Base-by-base conservation (phyloP, 2,113 vertebrate species). In the Dipodomys merriami region DNA sequence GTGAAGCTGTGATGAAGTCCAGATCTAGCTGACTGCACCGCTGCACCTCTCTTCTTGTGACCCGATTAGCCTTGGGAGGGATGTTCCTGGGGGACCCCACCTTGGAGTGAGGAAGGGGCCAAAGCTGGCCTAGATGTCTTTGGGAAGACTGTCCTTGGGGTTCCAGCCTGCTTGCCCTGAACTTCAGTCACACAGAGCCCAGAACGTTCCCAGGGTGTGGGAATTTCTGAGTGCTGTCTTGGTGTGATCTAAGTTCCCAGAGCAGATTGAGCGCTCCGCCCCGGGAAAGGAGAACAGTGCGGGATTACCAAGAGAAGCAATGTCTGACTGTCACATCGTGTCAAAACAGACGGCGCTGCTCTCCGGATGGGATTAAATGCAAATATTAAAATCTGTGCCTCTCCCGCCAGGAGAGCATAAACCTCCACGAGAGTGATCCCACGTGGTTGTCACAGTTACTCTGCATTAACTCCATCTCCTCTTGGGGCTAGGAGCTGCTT, bases 341-440 rank as follows among this genome's bases (percentile, higher is more conserved):
- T 91, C 22, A 72, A 64, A 82, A 90, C 39, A 80, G 65, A 74
- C 46, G 74, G 65, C 20, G 46, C 69, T 74, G 82, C 79, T 53
- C 78, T 3, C 23, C 44, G 25, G 53, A 57, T 76, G 35, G 71
- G 76, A 88, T 88, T 39, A 83, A 94, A 90, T 77, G 46, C 86
- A 96, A 71, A 49, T 81, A 90, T 68, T 69, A 64, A 86, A 94
- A 69, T 60, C 69, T 73, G 73, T 13, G 9, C 13, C 13, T 91
- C 65, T 92, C 72, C 15, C 77, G 73, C 62, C n/a, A 72, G 46
- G 53, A 73, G 10, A 93, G 23, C 7, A 30, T 62, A 71, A 73
- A 22, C 69, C 57, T 95, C 29, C 25, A 12, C 6, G 44, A 69
- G 88, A 74, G 23, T 46, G 69, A 22, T 83, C 33, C 7, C 74